These are phyloP conservation scores for Oryzias javanicus DNA, from an alignment of 2,113 vertebrate genomes.

Conservation along the genomic window DNA sequence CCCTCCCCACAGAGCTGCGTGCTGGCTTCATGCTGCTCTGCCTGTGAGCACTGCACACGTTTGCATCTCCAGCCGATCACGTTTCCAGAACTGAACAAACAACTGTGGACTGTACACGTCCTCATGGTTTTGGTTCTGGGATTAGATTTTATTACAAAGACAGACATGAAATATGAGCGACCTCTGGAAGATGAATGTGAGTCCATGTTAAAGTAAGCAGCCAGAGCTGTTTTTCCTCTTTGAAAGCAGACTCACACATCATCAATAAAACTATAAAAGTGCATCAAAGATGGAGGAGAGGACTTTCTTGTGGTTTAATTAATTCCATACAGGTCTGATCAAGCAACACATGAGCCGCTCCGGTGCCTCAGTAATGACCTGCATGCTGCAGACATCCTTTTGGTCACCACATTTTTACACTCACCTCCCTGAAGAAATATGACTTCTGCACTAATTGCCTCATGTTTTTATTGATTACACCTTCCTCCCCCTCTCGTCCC, in stretches of 20 bases:
- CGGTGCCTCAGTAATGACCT: constrained; percentile 49
- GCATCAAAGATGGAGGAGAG: constrained; percentile 16
- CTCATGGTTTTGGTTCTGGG: constrained; percentile 2
- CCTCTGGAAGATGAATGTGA: constrained; percentile 19
- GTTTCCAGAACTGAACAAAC: constrained; percentile 17
- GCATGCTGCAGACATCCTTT: constrained; percentile 41
- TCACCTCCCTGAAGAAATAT: constrained; percentile 57
- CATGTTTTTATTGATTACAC: constrained; percentile 62
- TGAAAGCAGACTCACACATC: constrained; percentile 8
- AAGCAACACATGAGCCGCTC: constrained; percentile 29
- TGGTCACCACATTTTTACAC: constrained; percentile 45
- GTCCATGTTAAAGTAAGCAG: constrained; percentile 5
- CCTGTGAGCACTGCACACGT: constrained; percentile 19
- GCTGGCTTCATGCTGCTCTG: constrained; percentile 6
- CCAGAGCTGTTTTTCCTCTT: not conserved
- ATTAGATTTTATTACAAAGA: constrained; percentile 17
- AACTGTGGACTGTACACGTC: constrained; percentile 16
- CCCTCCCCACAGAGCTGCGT: constrained; percentile 28
- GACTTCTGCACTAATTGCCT: constrained; percentile 64
- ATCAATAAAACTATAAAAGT: constrained; percentile 6
- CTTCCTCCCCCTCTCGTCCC: constrained; percentile 29
- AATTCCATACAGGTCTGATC: constrained; percentile 36
- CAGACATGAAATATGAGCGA: constrained; percentile 8
- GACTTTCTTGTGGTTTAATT: constrained; percentile 27
- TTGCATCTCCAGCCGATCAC: constrained; percentile 17